phyloP scores from a whole-genome alignment of 2,113 vertebrate genomes.

The Ahaetulla prasina region DNA sequence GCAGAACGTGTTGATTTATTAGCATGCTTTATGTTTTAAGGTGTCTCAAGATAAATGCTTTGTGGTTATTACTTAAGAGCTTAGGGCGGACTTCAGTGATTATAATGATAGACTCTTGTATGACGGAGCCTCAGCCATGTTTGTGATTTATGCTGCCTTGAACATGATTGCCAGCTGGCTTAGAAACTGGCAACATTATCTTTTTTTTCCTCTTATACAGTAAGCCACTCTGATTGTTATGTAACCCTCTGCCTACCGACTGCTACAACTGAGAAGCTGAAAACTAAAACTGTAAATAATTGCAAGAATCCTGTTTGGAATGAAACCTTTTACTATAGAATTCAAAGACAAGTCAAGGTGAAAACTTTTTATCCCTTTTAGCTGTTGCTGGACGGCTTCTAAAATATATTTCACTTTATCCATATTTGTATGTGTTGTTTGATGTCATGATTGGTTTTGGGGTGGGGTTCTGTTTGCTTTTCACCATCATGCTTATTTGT shows the following conservation, averaged over 20 bases:
- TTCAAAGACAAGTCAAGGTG: slow-evolving; percentile 80
- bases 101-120: background rate
- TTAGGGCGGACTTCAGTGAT: background rate
- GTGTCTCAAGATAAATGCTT: background rate
- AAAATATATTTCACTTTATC: background rate
- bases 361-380: slow-evolving; percentile 6
- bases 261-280: slow-evolving; percentile 56
- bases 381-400: background rate
- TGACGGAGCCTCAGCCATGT: background rate
- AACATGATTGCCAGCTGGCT: background rate
- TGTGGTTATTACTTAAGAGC: background rate
- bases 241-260: slow-evolving; percentile 78
- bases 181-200: background rate
- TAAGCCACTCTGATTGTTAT: slow-evolving; percentile 77
- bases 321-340: slow-evolving; percentile 77
- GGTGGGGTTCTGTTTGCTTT: background rate
- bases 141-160: background rate
- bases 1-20: background rate
- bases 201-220: slow-evolving; percentile 43
- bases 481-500: background rate
- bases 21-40: background rate
- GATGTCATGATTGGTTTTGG: background rate
- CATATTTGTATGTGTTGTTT: background rate
- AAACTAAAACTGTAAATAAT: slow-evolving; percentile 76
- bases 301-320: slow-evolving; percentile 79